Conservation (phyloP, 64 coral and sea anemone species). For the Orbicella faveolata region DNA sequence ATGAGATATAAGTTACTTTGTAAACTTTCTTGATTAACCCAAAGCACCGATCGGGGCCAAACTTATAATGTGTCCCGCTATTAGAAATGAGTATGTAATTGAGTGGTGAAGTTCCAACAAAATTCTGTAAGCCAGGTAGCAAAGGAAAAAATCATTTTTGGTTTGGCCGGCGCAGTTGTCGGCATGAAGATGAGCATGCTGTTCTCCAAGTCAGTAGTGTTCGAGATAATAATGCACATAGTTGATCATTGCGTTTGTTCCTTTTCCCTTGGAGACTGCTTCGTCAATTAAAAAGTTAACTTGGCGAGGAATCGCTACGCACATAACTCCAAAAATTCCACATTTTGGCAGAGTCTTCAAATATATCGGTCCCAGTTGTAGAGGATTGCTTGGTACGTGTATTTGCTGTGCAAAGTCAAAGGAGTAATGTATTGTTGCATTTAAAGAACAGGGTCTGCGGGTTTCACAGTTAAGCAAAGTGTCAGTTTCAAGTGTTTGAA, state of each 20-base stretch:
- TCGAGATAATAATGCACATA: constrained; percentile 32
- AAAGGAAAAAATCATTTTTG: constrained; percentile 47
- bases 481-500: too few relatives aligned
- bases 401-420: too few relatives aligned
- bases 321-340: constrained; percentile 33
- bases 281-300: constrained; percentile 56
- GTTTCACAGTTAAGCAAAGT: too few relatives aligned
- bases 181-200: constrained; percentile 23
- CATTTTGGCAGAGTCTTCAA: constrained; percentile 27
- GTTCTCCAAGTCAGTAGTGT: constrained; percentile 35
- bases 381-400: too few relatives aligned
- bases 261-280: constrained; percentile 7
- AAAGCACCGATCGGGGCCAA: constrained; percentile 42
- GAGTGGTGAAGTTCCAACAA: neutral
- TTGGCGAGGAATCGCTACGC: constrained; percentile 25
- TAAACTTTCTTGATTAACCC: constrained; percentile 27
- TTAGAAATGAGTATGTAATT: constrained; percentile 43
- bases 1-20: constrained; percentile 46
- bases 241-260: constrained; percentile 26
- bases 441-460: too few relatives aligned
- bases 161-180: constrained; percentile 42
- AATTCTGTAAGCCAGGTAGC: constrained; percentile 36
- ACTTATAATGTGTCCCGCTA: constrained; percentile 49
- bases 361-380: constrained; percentile 9
- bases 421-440: too few relatives aligned